phyloP scores from a whole-genome alignment of 2,888 invertebrate genomes.

The Lasioglossum villosulum region DNA sequence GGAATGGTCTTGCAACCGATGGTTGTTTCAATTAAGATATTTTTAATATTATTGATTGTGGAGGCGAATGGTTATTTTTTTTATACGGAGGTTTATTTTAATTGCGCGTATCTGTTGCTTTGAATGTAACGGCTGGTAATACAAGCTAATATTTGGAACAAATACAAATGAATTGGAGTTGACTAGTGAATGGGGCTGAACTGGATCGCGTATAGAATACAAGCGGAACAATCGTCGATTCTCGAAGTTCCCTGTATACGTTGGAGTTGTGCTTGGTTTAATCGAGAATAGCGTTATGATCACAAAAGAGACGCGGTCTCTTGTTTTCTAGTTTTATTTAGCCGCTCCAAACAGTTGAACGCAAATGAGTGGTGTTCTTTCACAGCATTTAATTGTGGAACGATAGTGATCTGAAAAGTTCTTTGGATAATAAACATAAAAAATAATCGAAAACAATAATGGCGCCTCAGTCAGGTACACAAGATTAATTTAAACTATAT shows the following conservation, averaged over 20 bases:
- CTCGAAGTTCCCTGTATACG: conserved; percentile 12
- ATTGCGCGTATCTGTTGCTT: not conserved
- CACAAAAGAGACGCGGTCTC: not conserved
- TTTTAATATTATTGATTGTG: not conserved
- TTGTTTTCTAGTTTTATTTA: conserved; percentile 5
- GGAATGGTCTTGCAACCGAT: not conserved
- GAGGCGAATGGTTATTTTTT: not conserved
- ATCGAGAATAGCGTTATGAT: conserved; percentile 16
- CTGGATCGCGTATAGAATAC: conserved; percentile 19
- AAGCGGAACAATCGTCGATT: conserved; percentile 15
- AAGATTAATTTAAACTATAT: not conserved
- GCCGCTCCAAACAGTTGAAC: not conserved
- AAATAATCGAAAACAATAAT: not conserved
- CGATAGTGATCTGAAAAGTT: not conserved
- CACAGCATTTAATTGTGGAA: not conserved
- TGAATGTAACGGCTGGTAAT: not conserved
- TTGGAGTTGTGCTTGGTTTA: conserved; percentile 11
- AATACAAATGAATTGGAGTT: conserved; percentile 14
- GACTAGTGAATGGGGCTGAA: conserved; percentile 7
- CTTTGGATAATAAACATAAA: not conserved
- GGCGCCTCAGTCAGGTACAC: no score
- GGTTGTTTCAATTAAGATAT: not conserved
- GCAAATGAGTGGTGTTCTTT: not conserved
- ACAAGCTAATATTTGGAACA: conserved; percentile 10
- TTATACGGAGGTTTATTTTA: not conserved